Base-by-base conservation (phyloP, 2,113 vertebrate species). In the Turnix velox region DNA sequence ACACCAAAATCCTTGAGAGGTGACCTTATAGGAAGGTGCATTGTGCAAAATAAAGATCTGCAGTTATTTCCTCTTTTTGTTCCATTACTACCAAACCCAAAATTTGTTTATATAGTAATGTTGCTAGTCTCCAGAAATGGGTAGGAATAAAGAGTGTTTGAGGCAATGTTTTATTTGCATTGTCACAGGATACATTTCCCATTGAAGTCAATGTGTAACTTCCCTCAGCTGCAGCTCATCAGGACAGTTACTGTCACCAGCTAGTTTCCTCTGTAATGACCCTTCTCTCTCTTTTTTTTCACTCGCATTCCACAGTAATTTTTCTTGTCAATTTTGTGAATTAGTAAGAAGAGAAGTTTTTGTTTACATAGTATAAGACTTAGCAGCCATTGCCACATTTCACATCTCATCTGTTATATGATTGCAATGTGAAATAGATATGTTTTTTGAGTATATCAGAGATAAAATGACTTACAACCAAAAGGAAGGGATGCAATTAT, bases 271-370 rank as follows among this genome's bases (percentile, higher is more conserved):
- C 69, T 90, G 58, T 76, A 91, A 95, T 72, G 59, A 42, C 28
- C 43, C 30, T 83, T 84, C 76, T 76, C 25, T 49, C 59, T 37
- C 48, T 63, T 7, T 45, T 73, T 92, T 91, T 79, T 57, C 49
- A 85, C 33, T 18, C 24, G 83, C 23, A 55, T 79, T 87, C 55
- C 58, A 76, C 49, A 54, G 51, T 92, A 94, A 84, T 91, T 96
- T 96, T 97, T 92, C 90, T 58, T 93, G 51, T 82, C 96, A 94
- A 92, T 95, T 95, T 96, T 93, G 45, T 67, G 52, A 80, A 90
- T 18, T 46, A 88, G 84, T 35, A 85, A 94, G 79, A 45, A 63
- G 57, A 68, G 85, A 84, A 85, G 62, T 77, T 95, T 88, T 94
- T 95, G 85, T 94, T 97, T 96, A 93, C 58, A 79, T 27, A 95